These are phyloP conservation scores for Thamnaconus septentrionalis DNA, from an alignment of 2,113 vertebrate species.

Conservation along the genomic window DNA sequence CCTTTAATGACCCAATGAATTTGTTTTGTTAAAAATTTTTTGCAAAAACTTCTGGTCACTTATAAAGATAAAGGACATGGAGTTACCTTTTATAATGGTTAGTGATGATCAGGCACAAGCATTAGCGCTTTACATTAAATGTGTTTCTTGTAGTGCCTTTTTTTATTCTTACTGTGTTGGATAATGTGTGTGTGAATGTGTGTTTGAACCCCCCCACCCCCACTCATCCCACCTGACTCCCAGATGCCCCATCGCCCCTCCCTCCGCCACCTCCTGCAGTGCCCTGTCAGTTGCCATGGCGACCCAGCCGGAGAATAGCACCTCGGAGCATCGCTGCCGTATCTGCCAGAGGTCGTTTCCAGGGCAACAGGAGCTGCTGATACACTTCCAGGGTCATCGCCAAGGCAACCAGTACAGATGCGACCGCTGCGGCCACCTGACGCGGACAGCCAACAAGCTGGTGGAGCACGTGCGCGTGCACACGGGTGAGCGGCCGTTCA, in stretches of 20 bases:
- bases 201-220: conserved; percentile 19
- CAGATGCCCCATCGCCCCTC: conserved; percentile 54
- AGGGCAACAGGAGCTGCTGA: conserved; percentile 95
- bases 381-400: conserved; percentile 95
- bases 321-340: conserved; percentile 89
- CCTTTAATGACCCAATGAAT: too few species aligned
- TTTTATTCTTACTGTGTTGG: too few species aligned
- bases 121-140: too few species aligned
- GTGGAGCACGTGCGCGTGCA: conserved; percentile 98
- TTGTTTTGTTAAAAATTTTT: too few species aligned
- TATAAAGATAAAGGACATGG: too few species aligned
- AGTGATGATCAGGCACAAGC: too few species aligned
- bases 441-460: conserved; percentile 99
- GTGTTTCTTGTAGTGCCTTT: too few species aligned
- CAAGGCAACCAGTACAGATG: conserved; percentile 99
- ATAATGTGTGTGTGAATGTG: not conserved
- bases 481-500: conserved; percentile 98
- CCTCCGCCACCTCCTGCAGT: conserved; percentile 74
- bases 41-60: not conserved
- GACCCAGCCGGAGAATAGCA: conserved; percentile 50
- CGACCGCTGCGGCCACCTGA: conserved; percentile 97
- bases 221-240: conserved; percentile 31
- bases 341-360: conserved; percentile 97
- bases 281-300: conserved; percentile 83
- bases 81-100: too few species aligned